Evolutionary conservation across 2,888 invertebrate genomes (phyloP), one percentile per base, ranked within the genome.

Genomic region (Lasioglossum lativentre): DNA sequence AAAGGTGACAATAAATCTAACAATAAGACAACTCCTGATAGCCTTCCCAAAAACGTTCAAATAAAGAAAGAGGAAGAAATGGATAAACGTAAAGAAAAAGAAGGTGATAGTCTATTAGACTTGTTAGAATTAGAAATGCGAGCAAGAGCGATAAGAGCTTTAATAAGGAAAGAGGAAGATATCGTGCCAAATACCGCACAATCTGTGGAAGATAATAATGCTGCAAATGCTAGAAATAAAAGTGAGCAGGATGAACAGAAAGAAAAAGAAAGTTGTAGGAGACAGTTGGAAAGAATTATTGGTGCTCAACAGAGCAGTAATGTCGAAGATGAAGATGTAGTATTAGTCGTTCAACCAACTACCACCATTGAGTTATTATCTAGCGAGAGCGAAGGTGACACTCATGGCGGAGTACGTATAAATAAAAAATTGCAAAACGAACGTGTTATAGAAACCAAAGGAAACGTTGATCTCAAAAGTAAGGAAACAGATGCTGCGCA

Each of bases 121-220:
- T 94, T 96, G 47, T 92, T 96, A 76, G 96, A 96, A 90, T 92
- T 96, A 75, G 96, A 96, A 93, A 96, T 96, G 96, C 95, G 96
- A 90, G 96, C 96, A 0, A 93, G 96, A 78, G 96, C 96, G 8
- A 96, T 96, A 86, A 95, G 96, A 90, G 96, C 96, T 45, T 95
- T 96, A 88, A 95, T 95, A 84, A 93, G 95, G 19, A 95, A 95
- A 86, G 95, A 95, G 82, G 95, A 95, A 79, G 93, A 94, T 56
- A 88, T 94, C 47, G 92, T 93, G 78, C 94, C 94, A 56, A 78
- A 79, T 68, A 14, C 79, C 38, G 87, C 85, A 19, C 77, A 86
- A 34, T 74, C 83, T 23, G 80, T 81, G 0, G 75, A 82, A 40
- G 86, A 79, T 47, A 83, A 83, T 38, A 77, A 68, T 42, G 34